Evolutionary conservation across 2,888 invertebrate species (phyloP), one percentile per base, ranked within the genome.

Genomic region (Volucella bombylans): DNA sequence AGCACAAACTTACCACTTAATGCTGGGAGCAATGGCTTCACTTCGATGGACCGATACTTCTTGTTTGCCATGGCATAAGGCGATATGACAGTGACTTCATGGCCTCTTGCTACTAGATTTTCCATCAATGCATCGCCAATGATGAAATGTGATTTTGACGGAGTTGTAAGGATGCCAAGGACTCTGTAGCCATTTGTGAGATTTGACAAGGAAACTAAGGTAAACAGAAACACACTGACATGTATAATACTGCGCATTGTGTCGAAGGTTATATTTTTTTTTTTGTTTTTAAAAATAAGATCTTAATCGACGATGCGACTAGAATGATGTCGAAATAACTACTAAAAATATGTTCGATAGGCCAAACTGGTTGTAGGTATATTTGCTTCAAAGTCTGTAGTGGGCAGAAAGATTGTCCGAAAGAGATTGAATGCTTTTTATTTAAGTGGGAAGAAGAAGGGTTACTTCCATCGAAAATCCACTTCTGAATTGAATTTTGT

Each of bases 61-160:
- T 68, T 82, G 39, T 65, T 47, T 41, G 41, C 15, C 82, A 82
- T 82, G 14, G 82, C 68, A 57, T 79, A 82, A 4, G 82, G 82
- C 10, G 82, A 79, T 50, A 79, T 79, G 38, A 82, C 61, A 10
- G 82, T 82, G 10, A 82, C 82, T 49, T 78, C 62, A 14, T 82
- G 79, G 47, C 79, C 79, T 54, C 69, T 78, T 11, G 55, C 68
- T 6, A 59, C 73, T 0, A 82, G 73, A 12, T 14, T 39, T 14
- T 11, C 41, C 82, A 82, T 73, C 39, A 82, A 65, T 23, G 73
- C 79, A 65, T 82, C 64, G 47, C 82, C 82, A 45, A 82, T 57
- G n/a, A 82, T 73, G 39, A 82, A 82, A 47, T 82, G 82, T 12
- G 79, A 82, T 12, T 62, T 79, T 23, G 79, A 79, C 52, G 62